A percentile compares a stretch with the other conserved stretches of the same genome.
These are phyloP conservation scores for Thermophis baileyi DNA, from an alignment of 2,113 vertebrate species.

Conservation along the genomic window DNA sequence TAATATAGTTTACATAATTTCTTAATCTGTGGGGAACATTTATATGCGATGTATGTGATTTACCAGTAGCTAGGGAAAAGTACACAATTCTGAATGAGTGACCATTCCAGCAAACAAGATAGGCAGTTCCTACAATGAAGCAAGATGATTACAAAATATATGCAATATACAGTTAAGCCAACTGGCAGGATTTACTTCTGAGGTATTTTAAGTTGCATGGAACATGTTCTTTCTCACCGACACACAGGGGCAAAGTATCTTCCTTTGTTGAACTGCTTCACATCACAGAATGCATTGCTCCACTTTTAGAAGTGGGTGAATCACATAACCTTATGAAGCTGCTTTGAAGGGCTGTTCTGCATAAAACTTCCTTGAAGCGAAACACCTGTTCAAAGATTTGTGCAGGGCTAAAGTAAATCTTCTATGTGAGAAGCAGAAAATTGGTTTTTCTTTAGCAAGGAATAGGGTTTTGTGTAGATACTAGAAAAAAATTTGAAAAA, in stretches of 20 bases:
- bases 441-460: background rate
- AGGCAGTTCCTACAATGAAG: background rate
- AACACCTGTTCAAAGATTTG: background rate
- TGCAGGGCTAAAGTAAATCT: background rate
- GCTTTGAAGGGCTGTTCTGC: background rate
- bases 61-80: background rate
- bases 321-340: background rate
- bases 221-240: background rate
- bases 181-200: background rate
- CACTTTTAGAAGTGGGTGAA: background rate
- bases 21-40: background rate
- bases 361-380: background rate
- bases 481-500: background rate
- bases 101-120: accelerated
- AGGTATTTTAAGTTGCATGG: background rate
- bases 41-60: background rate
- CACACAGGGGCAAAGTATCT: background rate
- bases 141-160: background rate
- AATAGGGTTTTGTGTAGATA: background rate
- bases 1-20: background rate
- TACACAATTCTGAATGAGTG: accelerated
- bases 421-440: background rate
- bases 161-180: background rate
- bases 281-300: background rate
- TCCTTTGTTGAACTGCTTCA: background rate